These are phyloP conservation scores for Stomatorhinus ivindoensis DNA, from an alignment of 2,113 vertebrate species.

Conservation along the genomic window DNA sequence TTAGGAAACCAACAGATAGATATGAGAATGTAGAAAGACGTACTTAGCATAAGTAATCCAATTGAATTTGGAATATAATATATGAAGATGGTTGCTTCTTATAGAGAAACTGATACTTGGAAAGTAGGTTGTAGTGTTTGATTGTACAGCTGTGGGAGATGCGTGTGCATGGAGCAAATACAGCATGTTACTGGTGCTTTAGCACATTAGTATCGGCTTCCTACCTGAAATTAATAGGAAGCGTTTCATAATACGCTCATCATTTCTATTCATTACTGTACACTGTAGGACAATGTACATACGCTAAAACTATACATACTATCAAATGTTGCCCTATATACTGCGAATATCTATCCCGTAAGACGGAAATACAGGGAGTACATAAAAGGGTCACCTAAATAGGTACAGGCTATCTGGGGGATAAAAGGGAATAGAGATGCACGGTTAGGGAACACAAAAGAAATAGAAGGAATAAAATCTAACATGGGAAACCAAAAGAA, in stretches of 20 bases:
- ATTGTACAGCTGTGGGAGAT: background rate
- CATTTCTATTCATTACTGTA: background rate
- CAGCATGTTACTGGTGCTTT: background rate
- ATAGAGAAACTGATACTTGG: background rate
- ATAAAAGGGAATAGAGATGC: background rate
- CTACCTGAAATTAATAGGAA: background rate
- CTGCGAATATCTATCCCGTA: background rate
- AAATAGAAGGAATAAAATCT: background rate
- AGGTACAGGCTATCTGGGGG: background rate
- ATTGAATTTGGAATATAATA: background rate
- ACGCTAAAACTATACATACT: background rate
- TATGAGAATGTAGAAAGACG: background rate
- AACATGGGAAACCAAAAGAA: background rate
- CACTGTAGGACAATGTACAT: background rate
- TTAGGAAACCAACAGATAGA: background rate
- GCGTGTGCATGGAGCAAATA: background rate
- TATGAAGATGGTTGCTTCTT: background rate
- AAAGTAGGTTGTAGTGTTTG: background rate
- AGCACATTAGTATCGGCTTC: background rate
- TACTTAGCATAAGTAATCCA: background rate
- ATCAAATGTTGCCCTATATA: background rate
- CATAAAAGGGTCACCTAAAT: background rate
- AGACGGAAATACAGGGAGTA: background rate
- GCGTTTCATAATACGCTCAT: background rate
- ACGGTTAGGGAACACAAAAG: background rate